Conservation (phyloP, 1,140 invertebrate genomes). For the Hyposmocoma kahamanoa region DNA sequence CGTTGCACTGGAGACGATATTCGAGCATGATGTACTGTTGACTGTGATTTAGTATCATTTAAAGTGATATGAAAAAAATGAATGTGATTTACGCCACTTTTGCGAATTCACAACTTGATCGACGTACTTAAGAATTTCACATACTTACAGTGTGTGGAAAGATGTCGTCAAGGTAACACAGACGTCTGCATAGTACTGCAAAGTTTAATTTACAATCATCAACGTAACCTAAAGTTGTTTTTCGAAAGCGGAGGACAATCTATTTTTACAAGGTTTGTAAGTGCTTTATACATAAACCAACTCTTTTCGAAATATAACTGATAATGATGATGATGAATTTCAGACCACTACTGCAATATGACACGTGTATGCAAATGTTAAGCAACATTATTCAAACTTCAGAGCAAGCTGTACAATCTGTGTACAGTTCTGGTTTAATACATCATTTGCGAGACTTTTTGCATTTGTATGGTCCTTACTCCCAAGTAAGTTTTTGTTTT, state of each 20-base stretch:
- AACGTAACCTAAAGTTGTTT: conserved; percentile 38
- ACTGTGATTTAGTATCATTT: no score
- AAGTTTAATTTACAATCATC: conserved; percentile 33
- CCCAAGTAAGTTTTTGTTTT: no score
- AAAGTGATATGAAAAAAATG: no score
- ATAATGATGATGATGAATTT: conserved; percentile 8
- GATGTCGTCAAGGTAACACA: conserved; percentile 24
- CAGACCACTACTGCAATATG: conserved; percentile 22
- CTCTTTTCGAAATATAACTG: no score
- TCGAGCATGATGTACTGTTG: no score
- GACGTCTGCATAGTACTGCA: conserved; percentile 32
- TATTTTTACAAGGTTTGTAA: conserved; percentile 41
- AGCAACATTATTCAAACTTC: conserved; percentile 18
- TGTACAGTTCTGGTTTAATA: conserved; percentile 15
- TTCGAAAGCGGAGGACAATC: conserved; percentile 29
- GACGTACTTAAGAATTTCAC: no score
- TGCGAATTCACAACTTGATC: no score
- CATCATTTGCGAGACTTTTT: conserved; percentile 20
- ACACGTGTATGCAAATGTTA: conserved; percentile 20
- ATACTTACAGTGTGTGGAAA: conserved; percentile 45
- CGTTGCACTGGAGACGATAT: no score
- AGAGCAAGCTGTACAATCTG: conserved; percentile 2
- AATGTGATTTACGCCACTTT: no score
- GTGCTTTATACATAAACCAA: background rate
- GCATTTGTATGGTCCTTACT: conserved; percentile 14